phyloP scores from a whole-genome alignment of 1,140 invertebrate genomes.

The Teleopsis dalmanni region DNA sequence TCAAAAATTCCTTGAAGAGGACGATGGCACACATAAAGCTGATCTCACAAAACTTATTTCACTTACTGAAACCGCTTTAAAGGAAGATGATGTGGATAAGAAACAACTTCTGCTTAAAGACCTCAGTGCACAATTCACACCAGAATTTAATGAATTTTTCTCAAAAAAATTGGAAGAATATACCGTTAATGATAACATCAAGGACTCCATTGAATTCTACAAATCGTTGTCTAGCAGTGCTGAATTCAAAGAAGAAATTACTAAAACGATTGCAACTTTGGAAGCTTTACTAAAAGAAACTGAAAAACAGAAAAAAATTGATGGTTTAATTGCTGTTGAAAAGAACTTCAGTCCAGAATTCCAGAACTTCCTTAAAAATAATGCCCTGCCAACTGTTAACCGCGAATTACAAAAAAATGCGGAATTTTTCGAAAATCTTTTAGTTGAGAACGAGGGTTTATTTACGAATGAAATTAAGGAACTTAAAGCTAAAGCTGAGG shows the following conservation, averaged over 20 bases:
- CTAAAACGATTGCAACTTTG: constrained; percentile 15
- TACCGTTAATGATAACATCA: constrained; percentile 18
- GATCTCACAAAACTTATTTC: constrained; percentile 19
- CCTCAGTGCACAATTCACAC: constrained; percentile 13
- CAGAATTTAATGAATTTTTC: constrained; percentile 18
- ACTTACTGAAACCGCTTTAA: constrained; percentile 21
- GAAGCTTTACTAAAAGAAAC: constrained; percentile 14
- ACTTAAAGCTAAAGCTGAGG: constrained; percentile 18
- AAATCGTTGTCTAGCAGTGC: constrained; percentile 12
- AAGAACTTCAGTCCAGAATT: constrained; percentile 21
- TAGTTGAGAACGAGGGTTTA: constrained; percentile 8
- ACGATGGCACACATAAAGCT: constrained; percentile 22
- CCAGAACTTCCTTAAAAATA: constrained; percentile 18
- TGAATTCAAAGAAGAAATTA: constrained; percentile 18
- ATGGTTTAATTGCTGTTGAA: constrained; percentile 16
- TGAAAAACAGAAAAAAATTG: constrained; percentile 17
- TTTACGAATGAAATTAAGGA: constrained; percentile 18
- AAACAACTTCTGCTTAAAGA: constrained; percentile 18
- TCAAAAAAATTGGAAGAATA: constrained; percentile 16
- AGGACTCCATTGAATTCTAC: constrained; percentile 18
- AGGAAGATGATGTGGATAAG: constrained; percentile 15
- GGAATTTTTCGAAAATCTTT: constrained; percentile 20
- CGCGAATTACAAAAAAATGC: constrained; percentile 16
- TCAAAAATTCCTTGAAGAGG: constrained; percentile 16
- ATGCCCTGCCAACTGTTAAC: constrained; percentile 20